Conservation (phyloP, 2,888 invertebrate genomes). For the Alviniconcha strummeri region DNA sequence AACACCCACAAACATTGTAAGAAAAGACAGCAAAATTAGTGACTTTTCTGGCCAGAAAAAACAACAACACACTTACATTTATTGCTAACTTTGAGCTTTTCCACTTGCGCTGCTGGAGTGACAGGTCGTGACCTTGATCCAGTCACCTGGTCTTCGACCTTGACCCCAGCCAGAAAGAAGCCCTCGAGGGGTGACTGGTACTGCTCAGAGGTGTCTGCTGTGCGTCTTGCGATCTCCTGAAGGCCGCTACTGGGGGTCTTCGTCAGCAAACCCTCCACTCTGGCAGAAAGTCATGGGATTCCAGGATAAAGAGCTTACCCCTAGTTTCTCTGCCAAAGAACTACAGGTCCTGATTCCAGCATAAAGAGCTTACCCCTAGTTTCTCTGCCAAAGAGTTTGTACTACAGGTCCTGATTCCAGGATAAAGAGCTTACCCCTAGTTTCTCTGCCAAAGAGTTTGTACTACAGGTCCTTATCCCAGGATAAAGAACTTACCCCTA, state of each 20-base stretch:
- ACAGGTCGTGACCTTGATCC: slow-evolving; percentile 13
- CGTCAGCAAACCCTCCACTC: slow-evolving; percentile 60
- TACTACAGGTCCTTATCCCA: no score
- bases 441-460: no score
- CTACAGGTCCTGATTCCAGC: no score
- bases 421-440: no score
- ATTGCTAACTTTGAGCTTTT: slow-evolving; percentile 61
- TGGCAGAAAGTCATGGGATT: slow-evolving; percentile 25
- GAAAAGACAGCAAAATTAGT: no score
- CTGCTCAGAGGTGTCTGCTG: slow-evolving; percentile 23
- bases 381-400: no score
- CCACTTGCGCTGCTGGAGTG: not conserved
- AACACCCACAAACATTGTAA: not conserved
- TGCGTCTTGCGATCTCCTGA: slow-evolving; percentile 49
- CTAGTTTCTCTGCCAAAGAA: no score
- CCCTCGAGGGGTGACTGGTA: slow-evolving; percentile 55
- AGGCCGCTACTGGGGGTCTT: slow-evolving; percentile 63
- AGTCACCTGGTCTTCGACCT: slow-evolving; percentile 40
- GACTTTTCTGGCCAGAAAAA: not conserved
- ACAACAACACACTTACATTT: slow-evolving; percentile 54
- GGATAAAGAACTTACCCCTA: no score
- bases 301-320: no score
- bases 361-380: no score
- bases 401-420: no score
- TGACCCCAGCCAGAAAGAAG: slow-evolving; percentile 65